A percentile compares a stretch with the other conserved stretches of the same genome.
phyloP scores from a whole-genome alignment of 2,113 vertebrate species.

The Vulpes lagopus region DNA sequence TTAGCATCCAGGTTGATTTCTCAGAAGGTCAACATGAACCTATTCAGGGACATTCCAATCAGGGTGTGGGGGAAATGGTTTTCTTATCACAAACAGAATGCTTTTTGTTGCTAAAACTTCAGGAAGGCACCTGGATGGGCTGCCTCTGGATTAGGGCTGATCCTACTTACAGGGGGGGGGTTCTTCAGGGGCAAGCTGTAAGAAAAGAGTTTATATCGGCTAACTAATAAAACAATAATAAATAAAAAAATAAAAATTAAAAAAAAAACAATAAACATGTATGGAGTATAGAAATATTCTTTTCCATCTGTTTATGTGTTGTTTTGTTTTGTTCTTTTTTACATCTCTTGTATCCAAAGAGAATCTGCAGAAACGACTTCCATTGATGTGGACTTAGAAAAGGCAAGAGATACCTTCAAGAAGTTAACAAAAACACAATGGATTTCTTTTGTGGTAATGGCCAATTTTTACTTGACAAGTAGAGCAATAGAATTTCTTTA shows the following conservation, averaged over 20 bases:
- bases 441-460: slow-evolving; percentile 81
- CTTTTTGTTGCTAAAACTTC: too few species aligned
- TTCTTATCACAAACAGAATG: too few species aligned
- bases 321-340: not conserved
- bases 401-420: slow-evolving; percentile 77
- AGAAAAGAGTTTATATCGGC: slow-evolving; percentile 26
- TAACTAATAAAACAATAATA: not conserved
- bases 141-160: too few species aligned
- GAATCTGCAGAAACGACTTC: not conserved
- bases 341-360: slow-evolving; percentile 62
- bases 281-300: not conserved
- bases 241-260: too few species aligned
- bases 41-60: too few species aligned
- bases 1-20: too few species aligned
- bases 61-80: too few species aligned
- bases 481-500: slow-evolving; percentile 33
- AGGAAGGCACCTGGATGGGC: too few species aligned
- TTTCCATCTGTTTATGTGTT: not conserved
- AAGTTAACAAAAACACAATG: slow-evolving; percentile 74
- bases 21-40: too few species aligned
- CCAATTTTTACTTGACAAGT: not conserved
- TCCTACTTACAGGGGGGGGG: too few species aligned
- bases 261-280: not conserved
- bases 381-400: slow-evolving; percentile 76
- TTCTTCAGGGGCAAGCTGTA: not conserved